Base-by-base conservation (phyloP, 2,113 vertebrate genomes). In the Daubentonia madagascariensis region DNA sequence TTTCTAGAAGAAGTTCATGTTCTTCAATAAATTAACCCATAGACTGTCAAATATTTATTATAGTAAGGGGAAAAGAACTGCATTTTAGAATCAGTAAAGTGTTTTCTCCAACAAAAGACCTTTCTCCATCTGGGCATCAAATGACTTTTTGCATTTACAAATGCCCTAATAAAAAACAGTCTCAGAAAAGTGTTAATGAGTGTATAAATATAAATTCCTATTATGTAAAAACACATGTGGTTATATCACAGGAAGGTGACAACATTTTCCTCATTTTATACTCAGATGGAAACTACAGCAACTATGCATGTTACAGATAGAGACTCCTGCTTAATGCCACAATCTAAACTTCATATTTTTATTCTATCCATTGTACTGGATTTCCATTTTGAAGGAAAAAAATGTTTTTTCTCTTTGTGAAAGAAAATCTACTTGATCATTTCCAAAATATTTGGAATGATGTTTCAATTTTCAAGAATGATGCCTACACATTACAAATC, bases 381-480 rank as follows among this genome's bases (percentile, higher is more conserved):
- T 85, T 89, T 78, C 25, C 28, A 50, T 88, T 65, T 88, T 35
- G 61, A 96, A 85, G 17, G 32, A 43, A 81, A 89, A 88, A 43
- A 52, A 23, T 48, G 30, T 3, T 63, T 43, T 25, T 88, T n/a
- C 10, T 5, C 3, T 88, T 80, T 78, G 43, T 52, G 48, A 75
- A 89, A 86, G n/a, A 93, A 96, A 86, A 4, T 10, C 54, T 89
- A 30, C 50, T 85, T 81, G 50, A 81, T 8, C 1, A 75, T 25
- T 90, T 81, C 17, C 11, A 93, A 95, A 87, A 87, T 93, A 79
- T 59, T 78, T 91, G 70, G 5, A 93, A 72, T 89, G 6, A 76
- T 67, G 6, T 2, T 65, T 93, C 22, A 78, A 52, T 57, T 79
- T 61, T 59, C 45, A 84, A 63, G 91, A 85, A 35, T 28, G 43